Percentiles rank a stretch among this genome's conserved stretches.
phyloP scores from a whole-genome alignment of 2,888 invertebrate species.

The Marronus borbonicus region DNA sequence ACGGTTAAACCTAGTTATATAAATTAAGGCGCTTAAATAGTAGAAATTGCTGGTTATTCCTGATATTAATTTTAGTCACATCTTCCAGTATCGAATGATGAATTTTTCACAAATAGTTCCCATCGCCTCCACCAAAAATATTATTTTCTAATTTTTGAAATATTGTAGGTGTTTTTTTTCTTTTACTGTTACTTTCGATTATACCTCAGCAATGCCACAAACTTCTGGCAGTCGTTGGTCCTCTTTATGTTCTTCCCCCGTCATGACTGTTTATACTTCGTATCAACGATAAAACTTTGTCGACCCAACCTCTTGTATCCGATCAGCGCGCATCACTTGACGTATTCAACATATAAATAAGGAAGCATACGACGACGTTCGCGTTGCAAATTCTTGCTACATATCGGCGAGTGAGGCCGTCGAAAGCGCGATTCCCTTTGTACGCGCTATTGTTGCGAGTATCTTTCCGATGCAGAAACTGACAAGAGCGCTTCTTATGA shows the following conservation, averaged over 20 bases:
- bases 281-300: slow-evolving; percentile 36
- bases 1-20: too few species aligned
- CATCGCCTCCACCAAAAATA: too few species aligned
- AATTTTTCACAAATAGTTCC: too few species aligned
- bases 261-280: slow-evolving; percentile 28
- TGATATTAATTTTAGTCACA: too few species aligned
- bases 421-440: slow-evolving; percentile 56
- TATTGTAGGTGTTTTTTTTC: too few species aligned
- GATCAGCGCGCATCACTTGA: slow-evolving; percentile 42
- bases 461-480: slow-evolving; percentile 69
- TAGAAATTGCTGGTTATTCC: too few species aligned
- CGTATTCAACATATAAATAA: slow-evolving; percentile 41
- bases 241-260: slow-evolving; percentile 1
- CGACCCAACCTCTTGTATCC: slow-evolving; percentile 33
- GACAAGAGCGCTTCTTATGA: slow-evolving; percentile 69
- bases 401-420: slow-evolving; percentile 61
- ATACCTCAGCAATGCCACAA: too few species aligned
- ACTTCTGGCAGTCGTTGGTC: neutral
- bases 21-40: too few species aligned
- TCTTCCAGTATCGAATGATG: too few species aligned
- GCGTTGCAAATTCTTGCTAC: slow-evolving; percentile 53
- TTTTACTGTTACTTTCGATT: too few species aligned
- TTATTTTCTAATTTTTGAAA: too few species aligned
- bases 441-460: slow-evolving; percentile 64
- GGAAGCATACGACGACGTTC: slow-evolving; percentile 33